A percentile compares a stretch with the other conserved stretches of the same genome.
These are phyloP conservation scores for Elanoides forficatus DNA, from an alignment of 2,113 vertebrate species.

Conservation along the genomic window DNA sequence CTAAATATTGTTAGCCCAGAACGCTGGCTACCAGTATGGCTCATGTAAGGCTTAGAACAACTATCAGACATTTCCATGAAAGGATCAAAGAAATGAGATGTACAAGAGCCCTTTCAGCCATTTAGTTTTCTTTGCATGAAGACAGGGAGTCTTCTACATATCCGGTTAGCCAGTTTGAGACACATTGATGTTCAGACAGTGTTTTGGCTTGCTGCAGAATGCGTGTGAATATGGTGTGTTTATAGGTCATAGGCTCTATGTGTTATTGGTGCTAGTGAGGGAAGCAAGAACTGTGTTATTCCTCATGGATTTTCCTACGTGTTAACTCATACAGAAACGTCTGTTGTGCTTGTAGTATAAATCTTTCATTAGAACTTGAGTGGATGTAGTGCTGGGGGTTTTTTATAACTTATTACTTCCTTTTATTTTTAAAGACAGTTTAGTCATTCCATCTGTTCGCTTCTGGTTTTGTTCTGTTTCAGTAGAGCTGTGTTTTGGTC, in stretches of 20 bases:
- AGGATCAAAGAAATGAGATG: not conserved
- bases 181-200: not conserved
- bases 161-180: not conserved
- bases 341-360: not conserved
- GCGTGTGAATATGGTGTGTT: not conserved
- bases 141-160: not conserved
- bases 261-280: not conserved
- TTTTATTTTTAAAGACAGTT: slow-evolving; percentile 17
- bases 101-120: not conserved
- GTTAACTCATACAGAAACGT: not conserved
- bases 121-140: not conserved
- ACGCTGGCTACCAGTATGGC: not conserved
- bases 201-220: not conserved
- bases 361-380: not conserved
- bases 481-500: not conserved
- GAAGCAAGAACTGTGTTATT: not conserved
- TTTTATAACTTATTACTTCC: slow-evolving; percentile 13
- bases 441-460: slow-evolving; percentile 21
- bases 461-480: not conserved
- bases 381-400: not conserved
- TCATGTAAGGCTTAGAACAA: not conserved
- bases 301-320: slow-evolving; percentile 1
- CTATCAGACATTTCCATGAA: not conserved
- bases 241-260: not conserved
- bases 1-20: not conserved